Conservation (phyloP, 2,113 vertebrate genomes). For the Picathartes gymnocephalus region DNA sequence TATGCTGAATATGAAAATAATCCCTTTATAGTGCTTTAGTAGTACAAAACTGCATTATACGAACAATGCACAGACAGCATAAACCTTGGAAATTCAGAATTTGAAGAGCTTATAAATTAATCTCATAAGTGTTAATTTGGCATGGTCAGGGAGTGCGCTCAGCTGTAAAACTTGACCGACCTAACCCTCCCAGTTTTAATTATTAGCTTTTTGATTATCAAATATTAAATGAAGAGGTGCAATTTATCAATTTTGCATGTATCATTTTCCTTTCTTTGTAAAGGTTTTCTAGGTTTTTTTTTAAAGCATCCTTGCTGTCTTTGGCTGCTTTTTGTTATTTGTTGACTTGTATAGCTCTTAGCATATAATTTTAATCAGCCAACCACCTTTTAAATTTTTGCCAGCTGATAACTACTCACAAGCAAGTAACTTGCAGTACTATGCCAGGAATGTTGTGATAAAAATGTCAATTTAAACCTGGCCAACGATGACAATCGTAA, state of each 20-base stretch:
- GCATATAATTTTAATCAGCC: slow-evolving; percentile 43
- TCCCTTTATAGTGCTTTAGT: slow-evolving; percentile 66
- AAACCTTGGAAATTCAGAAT: slow-evolving; percentile 68
- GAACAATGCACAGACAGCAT: slow-evolving; percentile 69
- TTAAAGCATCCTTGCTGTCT: not conserved
- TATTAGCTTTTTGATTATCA: slow-evolving; percentile 41
- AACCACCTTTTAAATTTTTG: slow-evolving; percentile 26
- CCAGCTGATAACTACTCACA: slow-evolving; percentile 40
- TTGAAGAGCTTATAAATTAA: slow-evolving; percentile 75
- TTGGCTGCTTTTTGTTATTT: not conserved
- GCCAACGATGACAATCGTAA: slow-evolving; percentile 31
- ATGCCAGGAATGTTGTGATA: slow-evolving; percentile 45
- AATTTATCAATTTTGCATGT: not conserved
- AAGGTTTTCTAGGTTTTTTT: not conserved
- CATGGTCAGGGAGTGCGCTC: slow-evolving; percentile 47
- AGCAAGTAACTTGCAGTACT: slow-evolving; percentile 7
- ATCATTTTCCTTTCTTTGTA: not conserved
- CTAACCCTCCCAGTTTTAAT: slow-evolving; percentile 65
- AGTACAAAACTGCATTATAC: slow-evolving; percentile 71
- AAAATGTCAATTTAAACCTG: slow-evolving; percentile 54
- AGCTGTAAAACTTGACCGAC: slow-evolving; percentile 65
- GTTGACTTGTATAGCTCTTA: not conserved
- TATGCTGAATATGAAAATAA: slow-evolving; percentile 73
- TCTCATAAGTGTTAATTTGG: slow-evolving; percentile 62
- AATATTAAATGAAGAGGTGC: slow-evolving; percentile 38